phyloP scores from a whole-genome alignment of 2,888 invertebrate species.

The Drosophila subsilvestris region DNA sequence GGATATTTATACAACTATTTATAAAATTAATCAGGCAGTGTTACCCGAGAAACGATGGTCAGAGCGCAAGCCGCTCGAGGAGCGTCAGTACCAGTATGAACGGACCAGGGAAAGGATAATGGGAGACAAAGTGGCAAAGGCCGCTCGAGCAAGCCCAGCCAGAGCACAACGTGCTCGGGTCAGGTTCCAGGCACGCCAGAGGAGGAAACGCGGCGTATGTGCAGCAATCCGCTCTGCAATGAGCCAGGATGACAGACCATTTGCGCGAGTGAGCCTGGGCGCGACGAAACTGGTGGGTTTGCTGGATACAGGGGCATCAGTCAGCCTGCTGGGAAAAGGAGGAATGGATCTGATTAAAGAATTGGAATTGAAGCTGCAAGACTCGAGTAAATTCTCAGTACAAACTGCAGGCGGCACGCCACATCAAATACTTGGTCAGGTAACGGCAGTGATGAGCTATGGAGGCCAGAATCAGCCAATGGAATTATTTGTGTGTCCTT shows the following conservation, averaged over 20 bases:
- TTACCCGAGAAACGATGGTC: too few relatives aligned
- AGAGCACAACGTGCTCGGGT: too few relatives aligned
- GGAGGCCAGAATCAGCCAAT: neutral
- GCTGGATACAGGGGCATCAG: constrained; percentile 4
- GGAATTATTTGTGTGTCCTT: neutral
- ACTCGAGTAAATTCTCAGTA: neutral
- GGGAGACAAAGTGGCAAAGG: too few relatives aligned
- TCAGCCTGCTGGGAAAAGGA: neutral
- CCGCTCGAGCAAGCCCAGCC: too few relatives aligned
- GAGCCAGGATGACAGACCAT: neutral
- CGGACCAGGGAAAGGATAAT: too few relatives aligned
- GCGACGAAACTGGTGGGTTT: neutral
- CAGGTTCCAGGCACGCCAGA: too few relatives aligned
- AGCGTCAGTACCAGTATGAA: too few relatives aligned
- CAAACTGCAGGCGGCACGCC: neutral
- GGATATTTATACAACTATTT: too few relatives aligned
- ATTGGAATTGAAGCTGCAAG: neutral
- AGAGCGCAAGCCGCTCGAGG: too few relatives aligned
- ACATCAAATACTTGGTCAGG: neutral
- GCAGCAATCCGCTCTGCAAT: too few relatives aligned
- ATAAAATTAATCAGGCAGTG: too few relatives aligned
- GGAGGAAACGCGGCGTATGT: too few relatives aligned
- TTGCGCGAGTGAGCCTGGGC: neutral
- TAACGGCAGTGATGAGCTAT: neutral
- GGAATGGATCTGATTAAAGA: neutral